Percentiles rank a stretch among this genome's conserved stretches.
These are phyloP conservation scores for Corydoras maculifer DNA, from an alignment of 2,113 vertebrate genomes.

Conservation along the genomic window DNA sequence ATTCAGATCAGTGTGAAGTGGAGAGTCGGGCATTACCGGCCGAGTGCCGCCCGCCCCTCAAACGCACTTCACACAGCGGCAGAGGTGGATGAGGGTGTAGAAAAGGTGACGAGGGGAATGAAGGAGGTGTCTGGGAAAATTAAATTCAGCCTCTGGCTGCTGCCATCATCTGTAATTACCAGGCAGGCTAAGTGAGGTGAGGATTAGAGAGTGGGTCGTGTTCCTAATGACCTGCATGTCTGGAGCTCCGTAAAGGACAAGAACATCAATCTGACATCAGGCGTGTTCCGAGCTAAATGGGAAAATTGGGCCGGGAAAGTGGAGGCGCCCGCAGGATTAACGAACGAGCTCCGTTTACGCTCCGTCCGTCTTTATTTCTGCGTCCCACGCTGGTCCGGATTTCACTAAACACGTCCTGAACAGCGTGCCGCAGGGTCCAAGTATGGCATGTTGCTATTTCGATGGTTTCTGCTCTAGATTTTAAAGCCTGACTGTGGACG, in stretches of 20 bases:
- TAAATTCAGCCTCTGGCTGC: conserved; percentile 7
- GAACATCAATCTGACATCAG: conserved; percentile 8
- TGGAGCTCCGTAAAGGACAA: conserved; percentile 12
- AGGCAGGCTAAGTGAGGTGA: conserved; percentile 22
- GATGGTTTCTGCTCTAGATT: too few species aligned
- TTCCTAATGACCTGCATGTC: conserved; percentile 6
- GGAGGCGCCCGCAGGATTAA: not conserved
- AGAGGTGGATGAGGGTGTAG: not conserved
- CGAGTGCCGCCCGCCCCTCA: not conserved
- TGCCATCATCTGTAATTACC: conserved; percentile 28
- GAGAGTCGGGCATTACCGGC: not conserved
- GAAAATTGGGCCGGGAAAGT: conserved; percentile 6
- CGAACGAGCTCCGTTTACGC: too few species aligned
- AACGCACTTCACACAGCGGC: not conserved
- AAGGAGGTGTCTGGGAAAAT: conserved; percentile 21
- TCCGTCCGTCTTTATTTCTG: too few species aligned
- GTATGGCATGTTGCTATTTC: too few species aligned
- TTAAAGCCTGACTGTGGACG: too few species aligned
- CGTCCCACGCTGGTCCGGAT: too few species aligned
- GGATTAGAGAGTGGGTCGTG: conserved; percentile 13
- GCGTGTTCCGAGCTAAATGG: not conserved
- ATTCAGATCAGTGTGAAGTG: not conserved
- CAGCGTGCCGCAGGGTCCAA: too few species aligned
- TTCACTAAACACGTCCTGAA: too few species aligned
- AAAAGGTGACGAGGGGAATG: not conserved